phyloP scores from a whole-genome alignment of 2,797 vertebrate species.

The Okamejei kenojei region DNA sequence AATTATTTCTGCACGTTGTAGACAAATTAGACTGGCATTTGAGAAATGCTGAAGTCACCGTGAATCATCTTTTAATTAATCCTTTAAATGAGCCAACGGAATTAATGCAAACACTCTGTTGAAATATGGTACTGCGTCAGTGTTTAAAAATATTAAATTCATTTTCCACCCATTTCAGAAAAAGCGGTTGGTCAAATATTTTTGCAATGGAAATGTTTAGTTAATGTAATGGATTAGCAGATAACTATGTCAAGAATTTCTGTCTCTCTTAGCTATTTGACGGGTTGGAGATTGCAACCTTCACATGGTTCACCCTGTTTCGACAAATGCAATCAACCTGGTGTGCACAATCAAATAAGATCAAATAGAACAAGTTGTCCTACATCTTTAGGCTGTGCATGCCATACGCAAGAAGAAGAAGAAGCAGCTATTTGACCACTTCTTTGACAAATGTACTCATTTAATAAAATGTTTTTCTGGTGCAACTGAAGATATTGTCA shows the following conservation, averaged over 20 bases:
- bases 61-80: neutral
- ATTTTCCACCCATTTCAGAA: slow-evolving; percentile 6
- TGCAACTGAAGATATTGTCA: neutral
- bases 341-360: too few relatives aligned
- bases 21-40: neutral
- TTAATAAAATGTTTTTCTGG: neutral
- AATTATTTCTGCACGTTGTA: neutral
- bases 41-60: neutral
- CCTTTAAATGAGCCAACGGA: neutral
- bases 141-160: neutral
- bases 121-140: too few relatives aligned
- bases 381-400: too few relatives aligned
- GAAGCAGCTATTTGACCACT: neutral
- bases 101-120: neutral
- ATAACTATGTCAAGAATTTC: neutral
- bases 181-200: neutral
- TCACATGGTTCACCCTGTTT: too few relatives aligned
- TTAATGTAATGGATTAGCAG: neutral
- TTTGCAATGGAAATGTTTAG: neutral
- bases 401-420: too few relatives aligned
- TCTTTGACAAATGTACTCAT: neutral
- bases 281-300: too few relatives aligned
- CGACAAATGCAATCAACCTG: too few relatives aligned
- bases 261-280: neutral
- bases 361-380: too few relatives aligned